Percentiles rank a stretch among this genome's conserved stretches.
Evolutionary conservation across 2,888 invertebrate genomes (phyloP).

Genomic region (Ecdyonurus torrentis): DNA sequence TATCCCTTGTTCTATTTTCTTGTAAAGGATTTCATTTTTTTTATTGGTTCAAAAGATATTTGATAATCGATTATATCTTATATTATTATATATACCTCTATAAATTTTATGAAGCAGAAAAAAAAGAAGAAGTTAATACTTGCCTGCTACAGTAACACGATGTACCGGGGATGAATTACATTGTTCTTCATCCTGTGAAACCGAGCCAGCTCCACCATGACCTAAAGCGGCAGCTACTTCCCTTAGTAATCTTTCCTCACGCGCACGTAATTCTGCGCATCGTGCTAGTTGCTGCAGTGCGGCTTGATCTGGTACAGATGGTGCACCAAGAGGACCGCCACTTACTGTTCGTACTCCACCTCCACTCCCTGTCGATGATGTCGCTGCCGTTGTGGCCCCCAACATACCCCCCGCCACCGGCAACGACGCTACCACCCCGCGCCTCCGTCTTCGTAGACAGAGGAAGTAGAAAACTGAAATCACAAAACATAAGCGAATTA

Average conservation of each 20-base stretch:
- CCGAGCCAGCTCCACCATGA: too few species aligned
- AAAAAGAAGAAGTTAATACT: too few species aligned
- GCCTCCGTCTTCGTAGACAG: neutral
- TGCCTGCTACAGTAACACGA: neutral
- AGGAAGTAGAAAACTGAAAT: slow-evolving; percentile 4
- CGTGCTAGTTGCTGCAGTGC: slow-evolving; percentile 1
- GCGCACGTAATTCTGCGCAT: slow-evolving; percentile 1
- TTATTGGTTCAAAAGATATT: too few species aligned
- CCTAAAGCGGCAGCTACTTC: slow-evolving; percentile 8
- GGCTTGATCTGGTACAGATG: neutral
- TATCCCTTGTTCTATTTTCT: too few species aligned
- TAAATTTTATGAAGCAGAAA: too few species aligned
- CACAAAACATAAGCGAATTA: too few species aligned
- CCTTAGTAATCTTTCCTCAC: slow-evolving; percentile 6
- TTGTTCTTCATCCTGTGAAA: neutral
- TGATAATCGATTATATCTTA: too few species aligned
- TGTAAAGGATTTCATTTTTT: too few species aligned
- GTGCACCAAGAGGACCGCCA: neutral
- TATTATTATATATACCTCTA: too few species aligned
- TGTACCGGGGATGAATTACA: neutral
- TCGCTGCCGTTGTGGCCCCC: neutral
- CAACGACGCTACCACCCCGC: neutral
- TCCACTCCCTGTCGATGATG: neutral
- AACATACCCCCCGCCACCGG: neutral
- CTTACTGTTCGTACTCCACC: neutral